Base-by-base conservation (phyloP, 2,113 vertebrate species). In the Pseudopipra pipra region DNA sequence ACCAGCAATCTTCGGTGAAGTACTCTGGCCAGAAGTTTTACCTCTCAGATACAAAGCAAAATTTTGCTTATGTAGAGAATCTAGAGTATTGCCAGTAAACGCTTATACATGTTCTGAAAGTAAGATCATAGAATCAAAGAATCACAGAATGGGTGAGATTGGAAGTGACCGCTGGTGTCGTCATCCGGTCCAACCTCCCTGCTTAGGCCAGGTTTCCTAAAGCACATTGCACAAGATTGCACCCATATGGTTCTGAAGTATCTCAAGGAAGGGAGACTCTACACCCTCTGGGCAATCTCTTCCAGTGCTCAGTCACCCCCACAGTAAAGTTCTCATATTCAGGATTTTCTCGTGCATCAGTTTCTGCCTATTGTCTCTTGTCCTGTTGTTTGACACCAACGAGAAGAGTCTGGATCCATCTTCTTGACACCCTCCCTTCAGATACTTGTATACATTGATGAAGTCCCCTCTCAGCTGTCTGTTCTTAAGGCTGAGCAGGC, bases 121-220 rank as follows among this genome's bases (percentile, higher is more conserved):
- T 27, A 47, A 68, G 20, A 27, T 62, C 20, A 44, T 23, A 37
- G 73, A 58, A 66, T 44, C 51, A 52, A 0, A 0, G 37, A 73
- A 44, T 59, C n/a, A 41, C 39, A 82, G 70, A 54, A 68, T 14
- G 24, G 19, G 39, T 41, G 41, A 47, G n/a, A 25, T 25, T 61
- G 41, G 23, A 75, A 75, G 16, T 59, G 39, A 46, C 23, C 27
- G 13, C 44, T 1, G 0, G 28, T 7, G 13, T 0, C 0, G 30
- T 61, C 20, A 47, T 39, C 28, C 55, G 11, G 19, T n/a, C 13
- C 39, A 35, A 52, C 3, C 11, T 75, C 20, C 37, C 54, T 54
- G 30, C n/a, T 68, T 13, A 75, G 46, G 17, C 9, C 16, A 31
- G 30, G 11, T 18, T 75, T 62, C n/a, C 39, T 39, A n/a, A 24